Percentiles rank a stretch among this genome's conserved stretches.
Conservation (phyloP, 2,888 invertebrate species). For the Blastobasis lacticolella region DNA sequence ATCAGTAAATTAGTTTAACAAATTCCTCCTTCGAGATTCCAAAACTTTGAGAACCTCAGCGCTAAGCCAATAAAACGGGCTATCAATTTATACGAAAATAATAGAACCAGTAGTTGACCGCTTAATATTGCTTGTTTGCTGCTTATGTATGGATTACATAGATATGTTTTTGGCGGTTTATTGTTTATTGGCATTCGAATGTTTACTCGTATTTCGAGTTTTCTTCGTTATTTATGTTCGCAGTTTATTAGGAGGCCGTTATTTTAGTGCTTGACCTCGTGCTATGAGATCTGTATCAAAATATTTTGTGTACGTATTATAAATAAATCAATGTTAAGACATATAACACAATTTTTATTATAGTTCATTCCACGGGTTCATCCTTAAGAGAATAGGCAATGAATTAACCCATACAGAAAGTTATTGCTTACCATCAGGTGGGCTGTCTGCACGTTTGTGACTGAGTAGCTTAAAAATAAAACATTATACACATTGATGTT, state of each 20-base stretch:
- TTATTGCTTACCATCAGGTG: no score
- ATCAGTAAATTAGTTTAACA: no score
- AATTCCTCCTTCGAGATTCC: no score
- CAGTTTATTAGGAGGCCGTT: neutral
- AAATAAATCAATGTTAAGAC: no score
- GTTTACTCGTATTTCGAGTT: neutral
- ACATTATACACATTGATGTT: no score
- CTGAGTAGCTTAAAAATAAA: no score
- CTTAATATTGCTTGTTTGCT: constrained; percentile 16
- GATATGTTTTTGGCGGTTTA: constrained; percentile 9
- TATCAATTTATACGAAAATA: constrained; percentile 38
- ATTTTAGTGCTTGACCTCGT: neutral
- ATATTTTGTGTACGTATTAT: neutral
- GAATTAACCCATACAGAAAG: no score
- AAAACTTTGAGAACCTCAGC: no score
- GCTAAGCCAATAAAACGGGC: constrained; percentile 10
- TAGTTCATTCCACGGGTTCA: neutral
- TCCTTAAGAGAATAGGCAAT: no score
- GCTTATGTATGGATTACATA: constrained; percentile 16
- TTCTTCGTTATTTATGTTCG: neutral
- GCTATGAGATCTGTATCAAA: no score
- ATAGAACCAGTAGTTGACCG: constrained; percentile 24
- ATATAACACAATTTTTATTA: neutral
- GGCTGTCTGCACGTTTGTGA: no score
- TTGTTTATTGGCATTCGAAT: no score